A percentile compares a stretch with the other conserved stretches of the same genome.
Conservation (phyloP, 35 echinoderm and acorn worm genomes). For the Apostichopus japonicus region DNA sequence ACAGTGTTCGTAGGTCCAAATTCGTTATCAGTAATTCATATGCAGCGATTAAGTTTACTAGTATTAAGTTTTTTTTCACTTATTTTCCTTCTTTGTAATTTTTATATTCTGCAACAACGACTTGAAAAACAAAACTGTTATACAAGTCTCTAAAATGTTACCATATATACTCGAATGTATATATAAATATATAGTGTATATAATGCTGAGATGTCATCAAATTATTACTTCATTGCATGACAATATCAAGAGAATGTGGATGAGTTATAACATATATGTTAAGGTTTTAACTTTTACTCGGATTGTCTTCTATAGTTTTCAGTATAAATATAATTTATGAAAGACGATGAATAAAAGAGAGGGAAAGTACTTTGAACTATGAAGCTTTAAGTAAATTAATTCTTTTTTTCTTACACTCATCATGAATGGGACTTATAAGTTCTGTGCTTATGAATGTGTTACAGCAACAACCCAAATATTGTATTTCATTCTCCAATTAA, state of each 20-base stretch:
- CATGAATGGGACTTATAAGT: too few species aligned
- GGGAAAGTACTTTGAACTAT: neutral
- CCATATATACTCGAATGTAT: conserved; percentile 16
- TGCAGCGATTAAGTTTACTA: too few species aligned
- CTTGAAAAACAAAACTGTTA: neutral
- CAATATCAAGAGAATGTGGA: neutral
- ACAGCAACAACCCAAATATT: too few species aligned
- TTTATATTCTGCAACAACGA: neutral
- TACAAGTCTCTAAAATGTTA: conserved; percentile 15
- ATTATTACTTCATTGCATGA: neutral
- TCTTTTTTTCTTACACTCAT: too few species aligned
- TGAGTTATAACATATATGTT: conserved; percentile 4
- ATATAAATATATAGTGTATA: conserved; percentile 25
- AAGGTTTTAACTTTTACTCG: neutral
- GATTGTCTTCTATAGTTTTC: neutral
- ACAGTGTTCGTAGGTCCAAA: too few species aligned
- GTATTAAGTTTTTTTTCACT: too few species aligned
- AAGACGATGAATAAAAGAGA: neutral
- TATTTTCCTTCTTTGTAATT: neutral
- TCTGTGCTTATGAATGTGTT: too few species aligned
- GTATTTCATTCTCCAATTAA: too few species aligned
- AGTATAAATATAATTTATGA: conserved; percentile 8
- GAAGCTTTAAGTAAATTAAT: too few species aligned
- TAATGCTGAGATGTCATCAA: conserved; percentile 6
- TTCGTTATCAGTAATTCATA: too few species aligned